phyloP scores from a whole-genome alignment of 2,113 vertebrate genomes.

The Perccottus glenii region DNA sequence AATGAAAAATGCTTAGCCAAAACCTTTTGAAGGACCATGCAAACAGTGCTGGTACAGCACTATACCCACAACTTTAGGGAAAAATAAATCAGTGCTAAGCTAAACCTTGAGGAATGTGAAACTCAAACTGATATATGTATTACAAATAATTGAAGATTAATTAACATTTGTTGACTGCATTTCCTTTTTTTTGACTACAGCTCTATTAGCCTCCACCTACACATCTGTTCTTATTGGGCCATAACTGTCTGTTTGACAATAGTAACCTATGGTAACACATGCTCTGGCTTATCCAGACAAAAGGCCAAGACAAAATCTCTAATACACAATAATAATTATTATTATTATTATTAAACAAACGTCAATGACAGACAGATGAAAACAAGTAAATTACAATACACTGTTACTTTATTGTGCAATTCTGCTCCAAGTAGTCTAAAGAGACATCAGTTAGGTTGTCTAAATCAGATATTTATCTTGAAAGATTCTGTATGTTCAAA shows the following conservation, averaged over 20 bases:
- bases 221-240: constrained; percentile 41
- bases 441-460: no score
- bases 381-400: no score
- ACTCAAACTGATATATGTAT: neutral
- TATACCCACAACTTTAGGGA: constrained; percentile 4
- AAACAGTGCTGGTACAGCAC: neutral
- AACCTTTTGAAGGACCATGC: constrained; percentile 46
- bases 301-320: no score
- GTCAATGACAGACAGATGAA: no score
- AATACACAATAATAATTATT: no score
- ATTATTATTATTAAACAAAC: no score
- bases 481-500: constrained; percentile 66
- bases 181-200: no score
- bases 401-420: no score
- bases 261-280: no score
- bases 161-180: neutral
- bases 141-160: constrained; percentile 28
- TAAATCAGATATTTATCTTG: constrained; percentile 62
- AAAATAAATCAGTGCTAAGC: neutral
- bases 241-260: no score
- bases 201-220: neutral
- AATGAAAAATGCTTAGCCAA: constrained; percentile 58
- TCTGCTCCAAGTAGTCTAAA: no score
- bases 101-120: constrained; percentile 11
- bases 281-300: no score